Base-by-base conservation (phyloP, 2,113 vertebrate genomes). In the Campylomormyrus tamandua region DNA sequence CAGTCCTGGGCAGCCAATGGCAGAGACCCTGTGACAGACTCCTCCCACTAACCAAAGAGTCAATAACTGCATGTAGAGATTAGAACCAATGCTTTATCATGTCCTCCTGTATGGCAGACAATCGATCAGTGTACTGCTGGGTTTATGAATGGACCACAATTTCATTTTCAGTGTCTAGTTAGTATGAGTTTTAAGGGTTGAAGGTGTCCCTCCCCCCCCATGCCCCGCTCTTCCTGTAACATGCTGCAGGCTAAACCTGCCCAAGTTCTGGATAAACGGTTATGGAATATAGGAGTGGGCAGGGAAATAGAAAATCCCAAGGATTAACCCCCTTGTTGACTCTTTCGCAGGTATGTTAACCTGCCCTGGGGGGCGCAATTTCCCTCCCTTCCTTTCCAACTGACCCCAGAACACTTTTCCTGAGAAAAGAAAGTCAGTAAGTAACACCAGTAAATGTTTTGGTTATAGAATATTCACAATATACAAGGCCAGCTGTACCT, bases 51-150 rank as follows among this genome's bases (percentile, higher is more conserved):
- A n/a, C 45, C 83, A 84, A 24, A n/a, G 31, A 83, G 42, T 48
- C 83, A 84, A 48, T 84, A 84, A 84, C 83, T 80, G 15, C 35
- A 80, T 19, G 74, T 80, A 80, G 74, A 80, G 74, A 80, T 80
- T 80, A 80, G 4, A 39, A 15, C 74, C 35, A 42, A 42, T 42
- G 13, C 31, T 80, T 80, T 80, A 42, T 80, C 74, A 39, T 42
- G 31, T 80, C 74, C 74, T 80, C 74, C 74, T 80, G 31, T 42
- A 35, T 42, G 35, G 74, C 74, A 80, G 74, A 80, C 17, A 80
- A 80, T 80, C 74, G 13, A 39, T 80, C 74, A 7, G 74, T 13
- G 35, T 42, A 39, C 35, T 80, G 35, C 15, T 42, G 31, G 31
- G 35, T 80, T 80, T 42, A 80, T 80, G 74, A 80, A 80, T 80